Percentiles rank a stretch among this genome's conserved stretches.
Evolutionary conservation across 1,140 invertebrate species (phyloP).

Genomic region (Rhyzopertha dominica): DNA sequence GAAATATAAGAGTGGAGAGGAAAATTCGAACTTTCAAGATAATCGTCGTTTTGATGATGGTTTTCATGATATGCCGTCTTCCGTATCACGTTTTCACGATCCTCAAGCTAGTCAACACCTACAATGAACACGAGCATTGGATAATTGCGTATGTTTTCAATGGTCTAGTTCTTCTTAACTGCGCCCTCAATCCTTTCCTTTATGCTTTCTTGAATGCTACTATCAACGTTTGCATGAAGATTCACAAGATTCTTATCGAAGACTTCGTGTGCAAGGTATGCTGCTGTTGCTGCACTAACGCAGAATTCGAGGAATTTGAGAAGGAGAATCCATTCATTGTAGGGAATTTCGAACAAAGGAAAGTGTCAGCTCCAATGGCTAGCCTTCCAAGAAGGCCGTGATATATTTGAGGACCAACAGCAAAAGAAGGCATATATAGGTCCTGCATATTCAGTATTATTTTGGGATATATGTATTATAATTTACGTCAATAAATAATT

Average conservation of each 20-base stretch:
- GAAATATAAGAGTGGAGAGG: constrained; percentile 39
- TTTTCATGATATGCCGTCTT: constrained; percentile 50
- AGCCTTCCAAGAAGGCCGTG: too few species aligned
- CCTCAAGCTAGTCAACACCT: constrained; percentile 42
- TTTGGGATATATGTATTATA: too few species aligned
- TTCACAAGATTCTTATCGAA: constrained; percentile 11
- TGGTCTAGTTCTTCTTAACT: constrained; percentile 48
- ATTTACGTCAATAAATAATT: too few species aligned
- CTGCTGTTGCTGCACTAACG: constrained; percentile 36
- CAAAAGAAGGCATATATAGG: too few species aligned
- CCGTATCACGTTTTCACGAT: constrained; percentile 51
- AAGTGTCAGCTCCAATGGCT: too few species aligned
- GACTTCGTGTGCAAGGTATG: constrained; percentile 31
- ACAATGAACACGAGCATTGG: constrained; percentile 40
- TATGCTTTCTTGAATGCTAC: constrained; percentile 54
- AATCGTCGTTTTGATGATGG: constrained; percentile 50
- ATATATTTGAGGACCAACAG: too few species aligned
- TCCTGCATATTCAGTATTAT: too few species aligned
- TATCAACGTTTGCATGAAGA: constrained; percentile 27
- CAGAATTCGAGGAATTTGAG: constrained; percentile 40
- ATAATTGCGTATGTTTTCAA: constrained; percentile 48
- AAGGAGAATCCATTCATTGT: constrained; percentile 32
- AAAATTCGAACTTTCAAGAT: constrained; percentile 52
- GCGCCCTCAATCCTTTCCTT: constrained; percentile 52
- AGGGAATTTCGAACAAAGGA: constrained; percentile 11